A percentile compares a stretch with the other conserved stretches of the same genome.
Evolutionary conservation across 2,113 vertebrate genomes (phyloP).

Genomic region (Apodemus sylvaticus): DNA sequence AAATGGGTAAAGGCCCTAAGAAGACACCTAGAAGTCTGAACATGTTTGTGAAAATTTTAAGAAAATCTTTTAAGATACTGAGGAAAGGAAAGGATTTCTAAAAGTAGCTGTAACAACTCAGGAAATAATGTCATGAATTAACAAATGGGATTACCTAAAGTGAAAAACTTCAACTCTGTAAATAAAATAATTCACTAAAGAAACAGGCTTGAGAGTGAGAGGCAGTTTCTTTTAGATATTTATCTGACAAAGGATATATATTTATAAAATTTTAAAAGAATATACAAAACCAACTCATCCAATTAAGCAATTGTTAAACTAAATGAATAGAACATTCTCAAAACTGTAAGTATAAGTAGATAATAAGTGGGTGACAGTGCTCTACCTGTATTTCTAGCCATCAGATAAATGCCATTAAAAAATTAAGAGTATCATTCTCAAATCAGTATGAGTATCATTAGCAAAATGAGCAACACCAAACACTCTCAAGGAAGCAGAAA

Average conservation of each 20-base stretch:
- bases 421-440: too few relatives aligned
- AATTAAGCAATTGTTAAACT: neutral
- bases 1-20: neutral
- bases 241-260: neutral
- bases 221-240: neutral
- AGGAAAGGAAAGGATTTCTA: neutral
- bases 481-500: neutral
- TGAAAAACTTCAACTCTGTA: neutral
- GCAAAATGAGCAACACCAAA: neutral
- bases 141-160: neutral
- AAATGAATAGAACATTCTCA: neutral
- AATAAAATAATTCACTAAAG: neutral
- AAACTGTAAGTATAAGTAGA: neutral
- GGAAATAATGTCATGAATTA: neutral
- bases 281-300: neutral
- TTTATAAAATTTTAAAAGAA: neutral
- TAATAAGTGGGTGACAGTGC: neutral
- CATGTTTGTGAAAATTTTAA: neutral
- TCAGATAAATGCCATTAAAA: neutral
- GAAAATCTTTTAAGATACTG: neutral
- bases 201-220: neutral
- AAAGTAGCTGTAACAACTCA: neutral
- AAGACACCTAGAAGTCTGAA: neutral
- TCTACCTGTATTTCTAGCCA: neutral
- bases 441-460: too few relatives aligned